Evolutionary conservation across 1,140 invertebrate genomes (phyloP).

Genomic region (Aphelinus certus): DNA sequence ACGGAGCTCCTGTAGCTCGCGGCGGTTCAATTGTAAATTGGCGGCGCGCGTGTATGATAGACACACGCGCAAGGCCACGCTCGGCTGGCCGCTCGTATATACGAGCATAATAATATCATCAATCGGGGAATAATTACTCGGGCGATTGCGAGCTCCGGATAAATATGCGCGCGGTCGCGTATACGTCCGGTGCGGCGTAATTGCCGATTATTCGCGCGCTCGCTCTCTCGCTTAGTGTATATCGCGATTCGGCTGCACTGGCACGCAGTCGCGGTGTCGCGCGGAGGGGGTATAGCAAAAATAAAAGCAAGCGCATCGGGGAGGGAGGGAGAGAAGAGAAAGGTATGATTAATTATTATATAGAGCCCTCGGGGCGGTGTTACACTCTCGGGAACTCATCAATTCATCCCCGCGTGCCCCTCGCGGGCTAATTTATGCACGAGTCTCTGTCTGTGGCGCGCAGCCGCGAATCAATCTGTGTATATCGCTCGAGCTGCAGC

Average conservation of each 20-base stretch:
- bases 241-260: neutral
- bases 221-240: neutral
- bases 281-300: neutral
- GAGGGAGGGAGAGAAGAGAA: no score
- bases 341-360: slow-evolving; percentile 59
- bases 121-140: no score
- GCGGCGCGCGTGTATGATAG: no score
- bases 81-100: no score
- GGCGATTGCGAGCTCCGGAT: no score
- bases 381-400: slow-evolving; percentile 55
- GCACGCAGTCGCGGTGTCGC: neutral
- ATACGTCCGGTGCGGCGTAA: neutral
- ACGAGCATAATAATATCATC: no score
- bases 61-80: no score
- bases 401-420: slow-evolving; percentile 53
- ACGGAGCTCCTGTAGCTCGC: no score
- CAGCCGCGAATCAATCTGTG: neutral
- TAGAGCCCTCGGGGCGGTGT: slow-evolving; percentile 50
- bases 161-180: neutral
- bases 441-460: neutral
- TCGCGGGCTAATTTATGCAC: no score
- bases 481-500: neutral
- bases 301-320: no score
- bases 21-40: no score
- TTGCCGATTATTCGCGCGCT: neutral